Base-by-base conservation (phyloP, 2,888 invertebrate species). In the Dermolepida albohirtum region DNA sequence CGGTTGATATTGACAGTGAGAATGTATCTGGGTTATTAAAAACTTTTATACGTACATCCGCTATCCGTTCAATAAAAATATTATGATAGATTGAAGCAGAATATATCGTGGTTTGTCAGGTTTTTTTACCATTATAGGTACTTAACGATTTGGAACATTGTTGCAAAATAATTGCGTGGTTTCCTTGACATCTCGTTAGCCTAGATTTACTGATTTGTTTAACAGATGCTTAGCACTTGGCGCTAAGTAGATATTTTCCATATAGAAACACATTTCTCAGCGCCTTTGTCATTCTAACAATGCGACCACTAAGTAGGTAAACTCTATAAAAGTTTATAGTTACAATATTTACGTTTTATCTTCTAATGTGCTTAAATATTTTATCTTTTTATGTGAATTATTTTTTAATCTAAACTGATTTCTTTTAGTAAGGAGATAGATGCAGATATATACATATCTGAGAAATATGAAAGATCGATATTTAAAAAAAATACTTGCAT, bases 181-280 rank as follows among this genome's bases (percentile, higher is more conserved):
- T 44, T 47, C 59, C 59, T 62, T 62, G 59, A 62, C 59, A 62
- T 62, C 59, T 47, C 27, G 59, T 62, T 62, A 62, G 34, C 59
- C 59, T 62, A 47, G 59, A 62, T 62, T 49, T 62, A 34, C 59
- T 14, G 47, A 62, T 62, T 29, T 62, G 59, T 47, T 62, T 34
- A 47, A 34, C 47, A 47, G 47, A 62, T 62, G 49, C 47, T 47
- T 62, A 47, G 29, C 12, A 22, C 12, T 62, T 16, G 59, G 59
- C 59, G 59, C 47, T 16, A 34, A 34, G 29, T 27, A 8, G 14
- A 10, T 62, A 62, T 47, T 29, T 29, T 29, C 16, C 34, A 34
- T 59, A 47, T 47, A 43, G 17, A 49, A 16, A 5, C 5, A 47
- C 4, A 47, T 41, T 55, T 41, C 29, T 52, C 49, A 49, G 16